These are phyloP conservation scores for Adoxophyes honmai DNA, from an alignment of 1,140 invertebrate genomes.

Conservation along the genomic window DNA sequence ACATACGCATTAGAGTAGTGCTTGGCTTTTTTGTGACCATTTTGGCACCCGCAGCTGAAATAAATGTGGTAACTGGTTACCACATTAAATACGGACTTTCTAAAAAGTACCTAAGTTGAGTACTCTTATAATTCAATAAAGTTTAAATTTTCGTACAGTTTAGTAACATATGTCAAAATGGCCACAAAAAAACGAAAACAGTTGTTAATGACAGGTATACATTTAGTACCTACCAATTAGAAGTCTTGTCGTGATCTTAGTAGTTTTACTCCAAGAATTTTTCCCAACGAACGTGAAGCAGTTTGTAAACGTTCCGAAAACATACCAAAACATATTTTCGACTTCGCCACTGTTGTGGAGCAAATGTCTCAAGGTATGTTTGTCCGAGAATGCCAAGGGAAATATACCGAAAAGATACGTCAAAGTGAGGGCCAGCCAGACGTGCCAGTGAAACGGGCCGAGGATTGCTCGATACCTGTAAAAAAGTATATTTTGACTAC, in stretches of 20 bases:
- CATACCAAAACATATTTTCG: slow-evolving; percentile 88
- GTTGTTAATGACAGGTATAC: slow-evolving; percentile 17
- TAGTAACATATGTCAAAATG: too few species aligned
- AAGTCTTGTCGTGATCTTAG: slow-evolving; percentile 82
- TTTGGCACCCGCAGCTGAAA: too few species aligned
- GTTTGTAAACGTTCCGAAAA: slow-evolving; percentile 89
- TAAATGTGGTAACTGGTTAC: too few species aligned
- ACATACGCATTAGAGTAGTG: too few species aligned
- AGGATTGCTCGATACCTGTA: slow-evolving; percentile 87
- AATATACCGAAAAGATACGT: slow-evolving; percentile 85
- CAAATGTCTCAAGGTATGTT: slow-evolving; percentile 80
- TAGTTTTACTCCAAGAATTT: slow-evolving; percentile 82
- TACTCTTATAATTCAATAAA: too few species aligned
- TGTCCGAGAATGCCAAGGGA: slow-evolving; percentile 83
- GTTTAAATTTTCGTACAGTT: too few species aligned
- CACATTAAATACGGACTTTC: too few species aligned
- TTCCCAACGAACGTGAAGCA: slow-evolving; percentile 84
- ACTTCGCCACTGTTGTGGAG: slow-evolving; percentile 82
- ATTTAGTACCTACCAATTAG: slow-evolving; percentile 79
- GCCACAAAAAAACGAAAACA: too few species aligned
- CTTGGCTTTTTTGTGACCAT: too few species aligned
- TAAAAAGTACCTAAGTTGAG: too few species aligned
- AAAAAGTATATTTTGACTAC: slow-evolving; percentile 25
- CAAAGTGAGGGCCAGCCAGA: slow-evolving; percentile 84
- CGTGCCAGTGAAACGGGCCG: slow-evolving; percentile 87